Conservation (phyloP, 2,113 vertebrate species). For the Plecturocebus donacophilus region DNA sequence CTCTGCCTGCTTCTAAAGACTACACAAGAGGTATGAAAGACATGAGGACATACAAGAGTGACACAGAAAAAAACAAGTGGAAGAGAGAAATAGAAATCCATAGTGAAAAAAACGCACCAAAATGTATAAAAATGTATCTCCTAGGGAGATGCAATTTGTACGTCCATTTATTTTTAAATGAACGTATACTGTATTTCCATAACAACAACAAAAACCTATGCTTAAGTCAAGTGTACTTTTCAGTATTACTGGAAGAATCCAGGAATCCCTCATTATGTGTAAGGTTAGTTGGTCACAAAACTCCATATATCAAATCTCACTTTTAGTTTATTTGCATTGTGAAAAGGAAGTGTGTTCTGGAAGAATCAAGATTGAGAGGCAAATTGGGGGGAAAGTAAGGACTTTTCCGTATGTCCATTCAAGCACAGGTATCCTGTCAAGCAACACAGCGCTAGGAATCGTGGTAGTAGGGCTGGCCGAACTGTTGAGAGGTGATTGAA, state of each 20-base stretch:
- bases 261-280: slow-evolving; percentile 3
- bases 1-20: neutral
- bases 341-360: neutral
- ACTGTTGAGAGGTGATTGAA: neutral
- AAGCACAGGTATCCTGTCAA: neutral
- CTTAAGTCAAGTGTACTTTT: slow-evolving; percentile 57
- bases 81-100: slow-evolving; percentile 57
- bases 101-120: neutral
- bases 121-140: slow-evolving; percentile 62
- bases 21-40: slow-evolving; percentile 10
- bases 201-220: neutral
- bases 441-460: neutral
- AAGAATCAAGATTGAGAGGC: slow-evolving; percentile 6
- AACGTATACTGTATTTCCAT: slow-evolving; percentile 3
- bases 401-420: neutral
- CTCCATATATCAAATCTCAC: neutral
- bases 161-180: slow-evolving; percentile 36
- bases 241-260: slow-evolving; percentile 2
- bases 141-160: slow-evolving; percentile 59
- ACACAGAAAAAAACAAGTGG: slow-evolving; percentile 8
- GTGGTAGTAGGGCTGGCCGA: neutral
- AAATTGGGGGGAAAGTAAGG: neutral
- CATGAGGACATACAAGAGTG: neutral
- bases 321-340: slow-evolving; percentile 15
- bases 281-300: neutral